A percentile compares a stretch with the other conserved stretches of the same genome.
phyloP scores from a whole-genome alignment of 2,113 vertebrate species.

The Pteropus alecto region DNA sequence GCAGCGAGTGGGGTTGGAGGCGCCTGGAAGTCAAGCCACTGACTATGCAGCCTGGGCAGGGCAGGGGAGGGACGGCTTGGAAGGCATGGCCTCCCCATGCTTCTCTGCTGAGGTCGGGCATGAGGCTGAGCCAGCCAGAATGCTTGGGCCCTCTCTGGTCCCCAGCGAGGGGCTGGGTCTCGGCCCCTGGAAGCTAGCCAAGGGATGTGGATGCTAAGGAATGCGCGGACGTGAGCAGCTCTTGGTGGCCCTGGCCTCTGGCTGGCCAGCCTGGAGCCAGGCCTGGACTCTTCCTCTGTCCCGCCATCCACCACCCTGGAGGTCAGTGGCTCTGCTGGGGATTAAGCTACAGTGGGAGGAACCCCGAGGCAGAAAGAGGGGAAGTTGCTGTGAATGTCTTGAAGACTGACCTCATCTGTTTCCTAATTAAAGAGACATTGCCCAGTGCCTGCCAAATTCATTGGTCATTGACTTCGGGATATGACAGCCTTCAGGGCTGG shows the following conservation, averaged over 20 bases:
- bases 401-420: neutral
- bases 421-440: neutral
- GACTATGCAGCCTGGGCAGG: neutral
- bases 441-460: neutral
- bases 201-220: neutral
- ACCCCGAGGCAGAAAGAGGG: neutral
- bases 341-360: neutral
- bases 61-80: neutral
- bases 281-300: neutral
- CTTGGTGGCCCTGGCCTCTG: neutral
- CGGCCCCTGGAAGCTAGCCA: neutral
- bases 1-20: neutral
- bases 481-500: neutral
- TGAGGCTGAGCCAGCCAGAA: neutral
- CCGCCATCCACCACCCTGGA: neutral
- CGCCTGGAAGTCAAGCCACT: neutral
- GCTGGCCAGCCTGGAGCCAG: neutral
- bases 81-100: neutral
- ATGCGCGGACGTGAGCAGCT: slow-evolving; percentile 43
- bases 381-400: neutral
- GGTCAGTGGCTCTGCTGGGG: neutral
- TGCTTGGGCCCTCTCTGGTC: neutral
- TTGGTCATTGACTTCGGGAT: neutral
- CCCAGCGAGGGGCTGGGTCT: neutral
- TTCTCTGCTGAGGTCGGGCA: slow-evolving; percentile 15